phyloP scores from a whole-genome alignment of 2,797 vertebrate genomes.

The Strix occidentalis region DNA sequence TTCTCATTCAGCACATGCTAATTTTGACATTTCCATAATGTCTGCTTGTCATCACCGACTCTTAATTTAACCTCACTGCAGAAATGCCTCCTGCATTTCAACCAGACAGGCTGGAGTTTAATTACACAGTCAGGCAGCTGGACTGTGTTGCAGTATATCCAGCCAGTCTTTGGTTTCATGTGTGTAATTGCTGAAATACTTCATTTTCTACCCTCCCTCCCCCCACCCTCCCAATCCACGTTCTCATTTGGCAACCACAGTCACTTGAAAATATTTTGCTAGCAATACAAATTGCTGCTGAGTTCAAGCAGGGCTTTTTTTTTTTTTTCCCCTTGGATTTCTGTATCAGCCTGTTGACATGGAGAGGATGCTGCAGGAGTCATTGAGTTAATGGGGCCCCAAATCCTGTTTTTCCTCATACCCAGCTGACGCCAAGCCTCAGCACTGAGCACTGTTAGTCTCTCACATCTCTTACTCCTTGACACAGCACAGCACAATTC shows the following conservation, averaged over 20 bases:
- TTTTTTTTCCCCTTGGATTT: neutral
- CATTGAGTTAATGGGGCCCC: neutral
- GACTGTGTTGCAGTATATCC: conserved; percentile 37
- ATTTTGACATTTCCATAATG: conserved; percentile 72
- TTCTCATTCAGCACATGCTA: conserved; percentile 49
- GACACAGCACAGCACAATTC: neutral
- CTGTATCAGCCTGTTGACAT: conserved; percentile 25
- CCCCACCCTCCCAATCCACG: neutral
- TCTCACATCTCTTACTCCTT: neutral
- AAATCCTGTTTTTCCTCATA: neutral
- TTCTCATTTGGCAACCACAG: conserved; percentile 1
- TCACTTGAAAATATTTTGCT: neutral
- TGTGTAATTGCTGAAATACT: neutral
- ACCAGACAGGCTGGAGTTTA: conserved; percentile 62
- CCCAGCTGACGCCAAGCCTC: neutral
- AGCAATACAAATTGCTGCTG: neutral
- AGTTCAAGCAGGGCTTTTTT: neutral
- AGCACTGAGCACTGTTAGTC: no score
- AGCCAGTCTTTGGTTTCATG: neutral
- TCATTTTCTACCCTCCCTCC: neutral
- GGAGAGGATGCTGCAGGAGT: conserved; percentile 9
- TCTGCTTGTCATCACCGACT: conserved; percentile 67
- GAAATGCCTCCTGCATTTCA: conserved; percentile 67
- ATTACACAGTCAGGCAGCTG: conserved; percentile 56
- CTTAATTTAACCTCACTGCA: conserved; percentile 56